These are phyloP conservation scores for Carlito syrichta DNA, from an alignment of 2,113 vertebrate genomes.

Conservation along the genomic window DNA sequence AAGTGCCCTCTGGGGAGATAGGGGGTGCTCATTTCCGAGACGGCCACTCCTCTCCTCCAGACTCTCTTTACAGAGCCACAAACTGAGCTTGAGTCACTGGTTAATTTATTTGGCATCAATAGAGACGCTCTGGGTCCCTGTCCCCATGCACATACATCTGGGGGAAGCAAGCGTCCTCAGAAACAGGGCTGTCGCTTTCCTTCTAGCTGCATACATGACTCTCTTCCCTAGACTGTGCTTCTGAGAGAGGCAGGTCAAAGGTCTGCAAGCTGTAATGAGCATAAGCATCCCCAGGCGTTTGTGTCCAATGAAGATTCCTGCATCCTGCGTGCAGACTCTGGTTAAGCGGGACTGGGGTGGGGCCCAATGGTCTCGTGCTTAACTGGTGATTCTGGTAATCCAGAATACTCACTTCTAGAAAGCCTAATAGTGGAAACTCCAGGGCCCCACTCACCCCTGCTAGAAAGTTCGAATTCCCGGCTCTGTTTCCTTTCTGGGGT, in stretches of 20 bases:
- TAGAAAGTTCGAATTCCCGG: not conserved
- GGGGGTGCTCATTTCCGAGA: not conserved
- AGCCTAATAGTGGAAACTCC: not conserved
- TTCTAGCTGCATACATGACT: fast-evolving
- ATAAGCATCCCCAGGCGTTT: not conserved
- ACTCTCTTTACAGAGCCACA: not conserved
- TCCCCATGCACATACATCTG: fast-evolving
- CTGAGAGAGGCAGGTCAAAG: not conserved
- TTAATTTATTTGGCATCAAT: not conserved
- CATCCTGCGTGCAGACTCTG: not conserved
- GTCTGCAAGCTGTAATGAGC: not conserved
- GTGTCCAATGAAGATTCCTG: not conserved
- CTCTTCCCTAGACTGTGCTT: not conserved
- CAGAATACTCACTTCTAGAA: not conserved
- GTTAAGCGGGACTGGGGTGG: not conserved
- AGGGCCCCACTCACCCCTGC: fast-evolving
- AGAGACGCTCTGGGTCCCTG: not conserved
- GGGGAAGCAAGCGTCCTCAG: not conserved
- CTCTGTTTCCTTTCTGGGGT: not conserved
- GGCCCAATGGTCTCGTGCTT: not conserved
- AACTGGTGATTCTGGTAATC: not conserved
- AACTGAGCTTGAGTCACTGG: not conserved
- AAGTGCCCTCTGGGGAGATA: not conserved
- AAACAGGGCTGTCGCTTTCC: not conserved
- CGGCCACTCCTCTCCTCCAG: not conserved